Evolutionary conservation across 1,140 invertebrate species (phyloP).

Genomic region (Hycleus phaleratus): DNA sequence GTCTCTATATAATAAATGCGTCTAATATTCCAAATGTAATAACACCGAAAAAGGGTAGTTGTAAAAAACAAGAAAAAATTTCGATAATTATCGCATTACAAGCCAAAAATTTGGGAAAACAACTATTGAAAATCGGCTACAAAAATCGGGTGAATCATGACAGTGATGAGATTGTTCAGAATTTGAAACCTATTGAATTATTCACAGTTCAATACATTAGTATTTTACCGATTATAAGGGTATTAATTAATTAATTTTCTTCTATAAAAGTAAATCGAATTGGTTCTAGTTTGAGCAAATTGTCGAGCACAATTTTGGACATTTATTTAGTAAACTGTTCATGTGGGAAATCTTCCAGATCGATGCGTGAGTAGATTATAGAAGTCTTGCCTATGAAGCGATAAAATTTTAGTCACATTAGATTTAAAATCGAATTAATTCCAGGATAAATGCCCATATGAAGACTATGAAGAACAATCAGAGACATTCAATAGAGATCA

Average conservation of each 20-base stretch:
- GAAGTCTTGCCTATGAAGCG: no score
- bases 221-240: conserved; percentile 7
- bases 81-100: conserved; percentile 8
- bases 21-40: not conserved
- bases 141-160: conserved; percentile 8
- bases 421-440: not conserved
- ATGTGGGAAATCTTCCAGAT: conserved; percentile 28
- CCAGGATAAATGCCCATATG: conserved; percentile 17
- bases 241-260: not conserved
- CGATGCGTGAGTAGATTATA: conserved; percentile 18
- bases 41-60: not conserved
- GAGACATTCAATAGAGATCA: conserved; percentile 14
- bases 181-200: conserved; percentile 3
- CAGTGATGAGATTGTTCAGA: not conserved
- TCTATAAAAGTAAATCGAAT: not conserved
- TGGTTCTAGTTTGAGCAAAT: conserved; percentile 26
- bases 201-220: conserved; percentile 12
- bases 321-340: conserved; percentile 22
- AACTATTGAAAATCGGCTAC: conserved; percentile 15
- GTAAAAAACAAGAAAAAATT: conserved; percentile 13
- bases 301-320: conserved; percentile 26
- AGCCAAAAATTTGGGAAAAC: conserved; percentile 2
- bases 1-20: conserved; percentile 1
- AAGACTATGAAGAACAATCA: conserved; percentile 16
- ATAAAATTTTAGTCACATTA: no score